Percentiles rank a stretch among this genome's conserved stretches.
These are phyloP conservation scores for Leptinotarsa defecta DNA, from an alignment of 1,140 invertebrate species.

Conservation along the genomic window DNA sequence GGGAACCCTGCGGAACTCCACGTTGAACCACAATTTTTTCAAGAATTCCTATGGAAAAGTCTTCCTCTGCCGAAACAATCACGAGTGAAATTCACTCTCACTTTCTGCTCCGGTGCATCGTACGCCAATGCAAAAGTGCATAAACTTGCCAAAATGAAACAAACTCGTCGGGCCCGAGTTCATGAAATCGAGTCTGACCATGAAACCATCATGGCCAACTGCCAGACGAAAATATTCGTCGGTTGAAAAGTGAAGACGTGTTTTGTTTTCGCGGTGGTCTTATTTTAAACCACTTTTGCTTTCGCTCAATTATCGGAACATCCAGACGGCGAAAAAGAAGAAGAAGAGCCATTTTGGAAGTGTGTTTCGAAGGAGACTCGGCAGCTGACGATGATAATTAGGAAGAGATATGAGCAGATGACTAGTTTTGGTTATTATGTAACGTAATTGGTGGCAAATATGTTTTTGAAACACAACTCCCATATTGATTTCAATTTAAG, in stretches of 20 bases:
- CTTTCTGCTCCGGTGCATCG: neutral
- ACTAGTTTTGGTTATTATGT: neutral
- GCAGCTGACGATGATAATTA: neutral
- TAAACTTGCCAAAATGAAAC: slow-evolving; percentile 27
- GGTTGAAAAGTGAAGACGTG: slow-evolving; percentile 35
- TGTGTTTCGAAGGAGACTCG: neutral
- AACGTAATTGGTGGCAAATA: too few species aligned
- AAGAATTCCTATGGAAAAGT: too few species aligned
- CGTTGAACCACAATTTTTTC: too few species aligned
- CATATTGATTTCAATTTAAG: too few species aligned
- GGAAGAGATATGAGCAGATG: neutral
- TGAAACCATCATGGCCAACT: slow-evolving; percentile 43
- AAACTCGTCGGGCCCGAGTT: slow-evolving; percentile 29
- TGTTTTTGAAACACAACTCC: too few species aligned
- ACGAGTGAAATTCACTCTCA: neutral
- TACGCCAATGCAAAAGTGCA: slow-evolving; percentile 13
- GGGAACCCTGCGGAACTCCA: too few species aligned
- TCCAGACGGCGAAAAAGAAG: neutral
- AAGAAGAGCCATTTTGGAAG: neutral
- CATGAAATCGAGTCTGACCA: slow-evolving; percentile 42
- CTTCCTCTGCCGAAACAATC: too few species aligned
- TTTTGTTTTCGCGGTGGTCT: slow-evolving; percentile 19
- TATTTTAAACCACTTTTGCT: slow-evolving; percentile 32
- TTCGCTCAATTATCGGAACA: slow-evolving; percentile 16
- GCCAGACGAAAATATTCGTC: slow-evolving; percentile 44